Base-by-base conservation (phyloP, 2,888 invertebrate species). In the Euplexia lucipara region DNA sequence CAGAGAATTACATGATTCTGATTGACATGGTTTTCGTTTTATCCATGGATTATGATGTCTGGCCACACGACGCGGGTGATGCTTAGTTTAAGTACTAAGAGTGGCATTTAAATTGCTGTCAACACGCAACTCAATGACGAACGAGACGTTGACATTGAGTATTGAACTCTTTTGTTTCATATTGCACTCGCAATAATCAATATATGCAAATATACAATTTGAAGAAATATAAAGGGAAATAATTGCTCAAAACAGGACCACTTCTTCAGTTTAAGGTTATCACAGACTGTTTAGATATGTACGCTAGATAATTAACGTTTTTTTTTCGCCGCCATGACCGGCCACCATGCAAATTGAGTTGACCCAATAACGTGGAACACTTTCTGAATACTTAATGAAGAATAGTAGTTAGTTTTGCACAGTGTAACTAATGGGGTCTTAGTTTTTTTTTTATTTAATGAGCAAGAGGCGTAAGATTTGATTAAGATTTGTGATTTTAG, bases 301-400 rank as follows among this genome's bases (percentile, higher is more conserved):
- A 76, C 41, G 65, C 5, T 12, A 10, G 72, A 74, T 74, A 76
- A 76, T 65, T 22, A 52, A 57, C 35, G 16, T 39, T 52, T 71
- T 71, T 73, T 71, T 73, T 76, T 65, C 32, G 52, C 56, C 39
- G 26, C 49, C 51, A 56, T 63, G 44, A 70, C 42, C 16, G 60
- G 44, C 60, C 65, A 57, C 73, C 75, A 79, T 79, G 70, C 81
- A 75, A 78, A 79, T 75, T 32, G 14, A 59, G 63, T 64, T 79
- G 79, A 79, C 79, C 79, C 35, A 81, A 70, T 78, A 81, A 78
- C 58, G 41, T 2, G 14, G 51, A 5, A 62, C 79, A 58, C 60
- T 66, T 57, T 30, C 30, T 66, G 79, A 78, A 79, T 79, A 62
- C 70, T 1, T 65, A 75, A 79, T 72, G 44, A 59, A 20, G 16